These are phyloP conservation scores for Kryphioiulus occultus DNA, from an alignment of 2,888 invertebrate species.

Conservation along the genomic window DNA sequence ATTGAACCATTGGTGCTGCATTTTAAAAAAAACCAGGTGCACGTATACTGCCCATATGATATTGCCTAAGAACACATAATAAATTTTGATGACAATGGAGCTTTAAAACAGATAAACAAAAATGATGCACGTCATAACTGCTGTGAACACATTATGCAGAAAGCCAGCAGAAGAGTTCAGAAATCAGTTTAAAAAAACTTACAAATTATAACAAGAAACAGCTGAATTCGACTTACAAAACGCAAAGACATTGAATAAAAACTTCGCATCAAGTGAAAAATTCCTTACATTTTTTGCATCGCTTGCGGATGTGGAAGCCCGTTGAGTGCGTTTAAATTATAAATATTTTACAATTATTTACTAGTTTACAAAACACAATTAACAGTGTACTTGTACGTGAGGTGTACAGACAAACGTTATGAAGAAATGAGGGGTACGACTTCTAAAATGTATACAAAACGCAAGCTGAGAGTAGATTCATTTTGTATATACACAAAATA, in stretches of 20 bases:
- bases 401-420: conserved; percentile 28
- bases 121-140: background rate
- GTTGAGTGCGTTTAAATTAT: conserved; percentile 38
- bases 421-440: background rate
- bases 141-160: background rate
- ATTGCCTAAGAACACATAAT: background rate
- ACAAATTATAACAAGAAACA: background rate
- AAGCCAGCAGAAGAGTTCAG: background rate
- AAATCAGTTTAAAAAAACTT: background rate
- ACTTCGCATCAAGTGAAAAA: background rate
- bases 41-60: background rate
- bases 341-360: conserved; percentile 38
- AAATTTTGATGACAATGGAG: background rate
- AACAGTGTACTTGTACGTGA: background rate
- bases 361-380: conserved; percentile 22
- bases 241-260: background rate
- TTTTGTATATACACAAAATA: conserved; percentile 40
- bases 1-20: background rate
- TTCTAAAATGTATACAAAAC: conserved; percentile 32
- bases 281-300: conserved; percentile 16
- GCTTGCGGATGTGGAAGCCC: conserved; percentile 7
- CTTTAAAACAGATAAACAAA: background rate
- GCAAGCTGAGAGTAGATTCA: conserved; percentile 9
- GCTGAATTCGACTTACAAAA: background rate
- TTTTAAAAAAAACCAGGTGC: background rate